Base-by-base conservation (phyloP, 2,888 invertebrate genomes). In the Patella depressa region DNA sequence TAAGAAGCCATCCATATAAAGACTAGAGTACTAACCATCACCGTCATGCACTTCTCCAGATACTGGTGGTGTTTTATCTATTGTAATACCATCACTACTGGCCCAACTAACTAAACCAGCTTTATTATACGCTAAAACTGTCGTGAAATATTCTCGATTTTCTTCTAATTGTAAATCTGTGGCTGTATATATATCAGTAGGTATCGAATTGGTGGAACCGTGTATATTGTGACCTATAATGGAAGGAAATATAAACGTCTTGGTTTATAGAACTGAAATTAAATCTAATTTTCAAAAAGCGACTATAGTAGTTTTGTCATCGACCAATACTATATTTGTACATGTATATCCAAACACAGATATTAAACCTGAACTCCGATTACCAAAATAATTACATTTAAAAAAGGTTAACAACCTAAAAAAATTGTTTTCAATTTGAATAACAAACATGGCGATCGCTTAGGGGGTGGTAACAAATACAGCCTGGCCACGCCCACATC, bases 41-140 rank as follows among this genome's bases (percentile, higher is more conserved):
- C 79, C 79, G 53, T 79, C 79, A 65, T 72, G 34, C 2, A 79
- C 76, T 5, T 71, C 4, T n/a, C 79, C 79, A 69, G 71, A n/a
- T 9, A 12, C 17, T 14, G 79, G 79, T 12, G 65, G 53, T 54
- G 55, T 55, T 2, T 53, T n/a, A 71, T 79, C 79, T 72, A 79
- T 55, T 12, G 72, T 57, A 55, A 79, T 76, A 55, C 79, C 79
- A 55, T 79, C 79, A 15, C 76, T 76, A 9, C 70, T 70, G 11
- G 45, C 74, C 71, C 72, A 76, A 15, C 74, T 29, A 24, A 79
- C 29, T 3, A 79, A 53, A n/a, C 74, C 76, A 11, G 74, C 73
- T 45, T 55, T 53, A 11, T 73, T 76, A 29, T 55, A 19, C 14
- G 72, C 76, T 54, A 73, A 15, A 17, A 79, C 74, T 3, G 70